These are phyloP conservation scores for Pharmacophagus antenor DNA, from an alignment of 2,888 invertebrate species.

Conservation along the genomic window DNA sequence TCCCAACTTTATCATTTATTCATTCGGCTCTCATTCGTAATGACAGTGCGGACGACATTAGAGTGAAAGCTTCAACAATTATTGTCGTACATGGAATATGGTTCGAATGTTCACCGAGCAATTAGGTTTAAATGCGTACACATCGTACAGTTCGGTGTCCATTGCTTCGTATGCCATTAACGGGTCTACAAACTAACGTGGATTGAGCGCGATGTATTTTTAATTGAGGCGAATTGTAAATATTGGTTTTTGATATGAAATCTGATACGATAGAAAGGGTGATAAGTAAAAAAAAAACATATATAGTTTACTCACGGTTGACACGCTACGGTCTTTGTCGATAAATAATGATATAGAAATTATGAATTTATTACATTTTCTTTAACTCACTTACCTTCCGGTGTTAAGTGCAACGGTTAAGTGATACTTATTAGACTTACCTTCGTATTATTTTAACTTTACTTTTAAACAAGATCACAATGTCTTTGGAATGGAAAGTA, in stretches of 20 bases:
- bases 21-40: constrained; percentile 18
- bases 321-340: too few relatives aligned
- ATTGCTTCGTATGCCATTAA: constrained; percentile 10
- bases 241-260: not conserved
- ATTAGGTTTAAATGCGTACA: constrained; percentile 26
- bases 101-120: constrained; percentile 23
- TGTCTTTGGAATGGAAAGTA: too few relatives aligned
- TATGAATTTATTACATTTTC: too few relatives aligned
- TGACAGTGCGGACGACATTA: constrained; percentile 20
- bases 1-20: constrained; percentile 30
- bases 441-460: too few relatives aligned
- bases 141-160: constrained; percentile 19
- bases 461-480: too few relatives aligned
- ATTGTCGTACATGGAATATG: constrained; percentile 32
- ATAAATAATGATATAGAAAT: too few relatives aligned
- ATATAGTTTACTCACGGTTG: too few relatives aligned
- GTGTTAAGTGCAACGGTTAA: too few relatives aligned
- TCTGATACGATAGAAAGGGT: not conserved
- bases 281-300: too few relatives aligned
- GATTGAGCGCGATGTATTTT: not conserved
- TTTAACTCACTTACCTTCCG: too few relatives aligned
- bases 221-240: not conserved
- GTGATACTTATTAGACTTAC: too few relatives aligned
- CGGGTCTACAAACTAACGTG: constrained; percentile 4
- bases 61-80: constrained; percentile 29